Conservation (phyloP, 2,797 vertebrate genomes). For the Sebastes vulpes region DNA sequence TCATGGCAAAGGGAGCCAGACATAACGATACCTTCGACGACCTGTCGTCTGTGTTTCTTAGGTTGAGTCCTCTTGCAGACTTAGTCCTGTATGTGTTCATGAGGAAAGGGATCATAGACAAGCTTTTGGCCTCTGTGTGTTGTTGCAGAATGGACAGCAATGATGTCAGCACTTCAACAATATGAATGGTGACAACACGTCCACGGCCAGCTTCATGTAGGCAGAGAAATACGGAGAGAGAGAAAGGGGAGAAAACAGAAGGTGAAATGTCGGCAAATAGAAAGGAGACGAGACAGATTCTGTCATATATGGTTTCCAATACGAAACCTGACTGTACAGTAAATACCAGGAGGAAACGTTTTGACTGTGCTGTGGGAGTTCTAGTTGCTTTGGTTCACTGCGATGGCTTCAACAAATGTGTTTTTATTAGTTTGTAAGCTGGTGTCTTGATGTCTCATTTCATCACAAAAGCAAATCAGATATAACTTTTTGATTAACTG, state of each 20-base stretch:
- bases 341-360: not conserved
- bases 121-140: not conserved
- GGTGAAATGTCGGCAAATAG: not conserved
- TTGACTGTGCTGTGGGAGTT: not conserved
- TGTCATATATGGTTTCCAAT: not conserved
- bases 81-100: constrained; percentile 1
- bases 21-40: fast-evolving
- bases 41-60: fast-evolving
- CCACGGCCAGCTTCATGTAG: not conserved
- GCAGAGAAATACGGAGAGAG: not conserved
- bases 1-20: not conserved
- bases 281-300: not conserved
- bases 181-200: not conserved
- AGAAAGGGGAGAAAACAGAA: not conserved
- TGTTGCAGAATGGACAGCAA: not conserved
- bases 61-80: constrained; percentile 14
- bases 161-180: not conserved
- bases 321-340: no score
- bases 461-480: not conserved
- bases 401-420: not conserved
- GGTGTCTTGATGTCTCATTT: not conserved
- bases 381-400: not conserved
- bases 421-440: not conserved
- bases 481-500: not conserved
- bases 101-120: not conserved